phyloP scores from a whole-genome alignment of 2,113 vertebrate species.

The Dunckerocampus dactyliophorus region DNA sequence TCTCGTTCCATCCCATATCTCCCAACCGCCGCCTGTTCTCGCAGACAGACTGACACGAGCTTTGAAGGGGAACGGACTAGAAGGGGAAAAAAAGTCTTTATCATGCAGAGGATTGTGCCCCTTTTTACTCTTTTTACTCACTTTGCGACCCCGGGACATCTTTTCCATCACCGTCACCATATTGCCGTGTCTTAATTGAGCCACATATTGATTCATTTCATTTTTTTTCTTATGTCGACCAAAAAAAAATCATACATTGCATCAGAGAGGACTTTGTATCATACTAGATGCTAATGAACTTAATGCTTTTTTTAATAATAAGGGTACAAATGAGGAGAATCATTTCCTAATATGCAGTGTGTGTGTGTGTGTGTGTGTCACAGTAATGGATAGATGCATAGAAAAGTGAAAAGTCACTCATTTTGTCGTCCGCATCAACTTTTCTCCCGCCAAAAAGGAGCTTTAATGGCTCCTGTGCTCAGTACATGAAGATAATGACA shows the following conservation, averaged over 20 bases:
- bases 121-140: conserved; percentile 28
- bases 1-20: conserved; percentile 22
- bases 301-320: not conserved
- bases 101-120: conserved; percentile 41
- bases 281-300: conserved; percentile 24
- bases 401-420: conserved; percentile 50
- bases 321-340: conserved; percentile 20
- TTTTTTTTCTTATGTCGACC: conserved; percentile 13
- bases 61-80: conserved; percentile 63
- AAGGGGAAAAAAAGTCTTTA: conserved; percentile 32
- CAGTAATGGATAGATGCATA: conserved; percentile 45
- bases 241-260: conserved; percentile 15
- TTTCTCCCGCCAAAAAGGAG: conserved; percentile 44
- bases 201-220: conserved; percentile 38
- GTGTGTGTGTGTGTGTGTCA: conserved; percentile 17
- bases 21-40: conserved; percentile 40
- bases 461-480: conserved; percentile 50
- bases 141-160: conserved; percentile 15
- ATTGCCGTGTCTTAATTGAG: conserved; percentile 15
- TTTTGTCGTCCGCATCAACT: conserved; percentile 49
- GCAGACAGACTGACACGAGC: conserved; percentile 61
- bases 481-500: conserved; percentile 55
- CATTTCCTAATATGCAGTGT: conserved; percentile 22
- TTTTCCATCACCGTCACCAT: conserved; percentile 14
- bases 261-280: conserved; percentile 16